phyloP scores from a whole-genome alignment of 2,797 vertebrate species.

The Urophycis tenuis region DNA sequence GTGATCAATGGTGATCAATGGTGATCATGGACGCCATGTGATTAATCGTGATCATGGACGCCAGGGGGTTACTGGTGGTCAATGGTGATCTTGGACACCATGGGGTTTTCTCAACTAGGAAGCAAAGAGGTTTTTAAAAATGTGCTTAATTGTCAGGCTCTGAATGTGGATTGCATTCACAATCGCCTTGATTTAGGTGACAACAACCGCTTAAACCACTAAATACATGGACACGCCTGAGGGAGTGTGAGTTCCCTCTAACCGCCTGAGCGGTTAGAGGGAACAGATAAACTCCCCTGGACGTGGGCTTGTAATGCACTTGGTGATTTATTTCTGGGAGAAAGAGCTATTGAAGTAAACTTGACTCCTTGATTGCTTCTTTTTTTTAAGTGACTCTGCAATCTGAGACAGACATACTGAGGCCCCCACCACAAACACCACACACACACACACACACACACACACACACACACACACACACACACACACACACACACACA shows the following conservation, averaged over 20 bases:
- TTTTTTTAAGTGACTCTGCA: background rate
- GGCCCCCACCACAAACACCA: background rate
- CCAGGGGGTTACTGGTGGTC: too few relatives aligned
- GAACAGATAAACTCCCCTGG: background rate
- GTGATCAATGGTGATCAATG: too few relatives aligned
- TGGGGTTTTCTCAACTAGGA: background rate
- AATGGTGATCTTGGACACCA: background rate
- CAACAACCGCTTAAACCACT: background rate
- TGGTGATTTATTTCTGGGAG: background rate
- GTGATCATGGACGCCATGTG: too few relatives aligned
- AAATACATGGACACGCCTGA: background rate
- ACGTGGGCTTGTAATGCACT: background rate
- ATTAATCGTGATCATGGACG: too few relatives aligned
- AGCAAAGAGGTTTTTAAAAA: background rate
- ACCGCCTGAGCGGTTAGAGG: too few relatives aligned
- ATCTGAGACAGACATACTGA: background rate
- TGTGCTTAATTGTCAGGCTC: background rate
- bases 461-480: too few relatives aligned
- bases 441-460: too few relatives aligned
- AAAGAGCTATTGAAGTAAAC: background rate
- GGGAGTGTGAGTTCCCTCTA: too few relatives aligned
- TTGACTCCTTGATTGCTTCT: background rate
- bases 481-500: too few relatives aligned
- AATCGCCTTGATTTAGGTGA: background rate
- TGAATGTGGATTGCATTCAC: background rate